A percentile compares a stretch with the other conserved stretches of the same genome.
phyloP scores from a whole-genome alignment of 2,888 invertebrate species.

The Hypomecis atomaria region DNA sequence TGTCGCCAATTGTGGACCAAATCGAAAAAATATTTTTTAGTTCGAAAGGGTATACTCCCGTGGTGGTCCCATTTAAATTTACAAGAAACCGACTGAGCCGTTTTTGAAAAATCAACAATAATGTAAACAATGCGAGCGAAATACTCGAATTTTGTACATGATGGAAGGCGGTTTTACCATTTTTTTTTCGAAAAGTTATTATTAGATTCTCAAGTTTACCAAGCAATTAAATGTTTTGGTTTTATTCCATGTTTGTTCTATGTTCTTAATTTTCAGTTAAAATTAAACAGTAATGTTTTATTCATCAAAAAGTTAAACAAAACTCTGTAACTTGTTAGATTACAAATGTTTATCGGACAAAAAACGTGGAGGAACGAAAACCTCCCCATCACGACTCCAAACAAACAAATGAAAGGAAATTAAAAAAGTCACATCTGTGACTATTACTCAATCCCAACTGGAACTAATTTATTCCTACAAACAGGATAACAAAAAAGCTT shows the following conservation, averaged over 20 bases:
- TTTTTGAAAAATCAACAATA: no score
- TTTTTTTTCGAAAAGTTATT: no score
- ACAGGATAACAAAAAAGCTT: conserved; percentile 69
- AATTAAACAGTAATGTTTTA: not conserved
- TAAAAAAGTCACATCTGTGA: conserved; percentile 71
- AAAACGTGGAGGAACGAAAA: conserved; percentile 28
- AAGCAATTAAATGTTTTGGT: not conserved
- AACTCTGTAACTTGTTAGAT: not conserved
- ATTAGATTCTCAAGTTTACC: not conserved
- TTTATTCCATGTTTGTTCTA: not conserved
- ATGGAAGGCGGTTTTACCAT: no score
- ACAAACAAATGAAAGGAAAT: conserved; percentile 61
- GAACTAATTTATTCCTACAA: conserved; percentile 63
- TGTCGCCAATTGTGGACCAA: no score
- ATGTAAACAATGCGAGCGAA: no score
- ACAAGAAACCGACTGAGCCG: no score
- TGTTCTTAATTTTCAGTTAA: not conserved
- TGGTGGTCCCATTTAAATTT: no score
- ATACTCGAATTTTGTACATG: no score
- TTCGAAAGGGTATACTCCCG: no score
- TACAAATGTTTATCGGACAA: conserved; percentile 12
- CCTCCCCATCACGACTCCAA: conserved; percentile 32
- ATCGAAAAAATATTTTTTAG: no score
- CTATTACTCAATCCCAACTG: conserved; percentile 54
- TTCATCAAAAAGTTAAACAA: no score